Base-by-base conservation (phyloP, 2,797 vertebrate species). In the Lophotriccus pileatus region DNA sequence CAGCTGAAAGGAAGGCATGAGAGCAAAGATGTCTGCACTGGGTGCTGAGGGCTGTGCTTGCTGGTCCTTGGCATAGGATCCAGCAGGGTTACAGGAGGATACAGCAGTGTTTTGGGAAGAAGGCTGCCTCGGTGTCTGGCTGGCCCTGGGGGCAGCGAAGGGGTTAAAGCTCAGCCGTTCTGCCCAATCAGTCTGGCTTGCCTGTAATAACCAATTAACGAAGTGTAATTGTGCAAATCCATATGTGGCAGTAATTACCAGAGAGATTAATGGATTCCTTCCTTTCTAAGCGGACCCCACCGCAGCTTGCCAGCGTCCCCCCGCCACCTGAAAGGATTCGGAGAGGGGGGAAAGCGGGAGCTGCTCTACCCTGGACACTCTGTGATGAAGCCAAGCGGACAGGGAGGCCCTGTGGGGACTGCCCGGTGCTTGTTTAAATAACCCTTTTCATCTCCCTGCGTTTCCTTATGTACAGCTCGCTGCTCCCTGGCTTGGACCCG, bases 261-360 rank as follows among this genome's bases (percentile, higher is more conserved):
- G 94, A 28, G 84, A 94, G 94, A 96, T 96, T 95, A 97, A 97
- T 97, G 95, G 95, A 96, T 96, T 96, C 93, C 93, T 97, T 96
- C 94, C 95, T 92, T 91, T 94, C 67, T 64, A 46, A 95, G 64
- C 0, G 1, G 58, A 89, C 24, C 89, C 73, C 75, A 83, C 84
- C 1, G 0, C 43, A 39, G 90, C 90, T 83, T 95, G 92, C 91
- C 94, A 94, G 93, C 20, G 4, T 91, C 76, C 79, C 86, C 82
- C 83, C 1, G 5, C 95, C 94, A 90, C 91, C 89, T 10, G 30
- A 96, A 94, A 96, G 85, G 52, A 34, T 49, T 82, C 0, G 0
- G 41, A 15, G 67, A 52, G 44, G 63, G 67, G 73, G 95, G 28
- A 55, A 43, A 59, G 56, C 27, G 3, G 92, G 80, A 80, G 49